Base-by-base conservation (phyloP, 2,113 vertebrate species). In the Actenoides hombroni region DNA sequence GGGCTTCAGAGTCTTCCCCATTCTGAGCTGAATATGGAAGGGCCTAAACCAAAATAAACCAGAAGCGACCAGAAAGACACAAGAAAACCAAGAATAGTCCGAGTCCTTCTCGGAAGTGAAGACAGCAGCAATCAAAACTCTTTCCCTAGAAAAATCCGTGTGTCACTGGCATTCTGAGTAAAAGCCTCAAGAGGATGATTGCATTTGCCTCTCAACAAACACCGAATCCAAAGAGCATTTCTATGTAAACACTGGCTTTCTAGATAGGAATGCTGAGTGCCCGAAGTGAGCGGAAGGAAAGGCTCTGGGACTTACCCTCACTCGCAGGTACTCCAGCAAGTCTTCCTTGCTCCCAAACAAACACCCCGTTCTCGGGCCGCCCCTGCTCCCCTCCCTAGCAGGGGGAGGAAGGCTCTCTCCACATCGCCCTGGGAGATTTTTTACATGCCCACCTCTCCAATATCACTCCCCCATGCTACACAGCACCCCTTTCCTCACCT, bases 341-440 rank as follows among this genome's bases (percentile, higher is more conserved):
- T 6, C 9, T 53, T 11, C 21, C 44, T 35, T 14, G 1, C 19
- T 48, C 44, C 29, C 5, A 24, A 21, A 81, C 71, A 39, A 84
- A 67, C 29, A 53, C 35, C 14, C 57, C 35, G 4, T n/a, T 65
- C 54, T 76, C 26, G 60, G n/a, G 9, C 44, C 13, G 11, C 12
- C 28, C 7, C 28, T 16, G 2, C 26, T 35, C 5, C 31, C 6
- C 6, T 37, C 19, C 17, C 49, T 77, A 14, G 61, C 48, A 40
- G 2, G 2, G 2, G 3, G 60, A 76, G 20, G 4, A 76, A 64
- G 26, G 2, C 12, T 2, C 0, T 1, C 4, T 67, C 56, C 26
- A 1, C 5, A 89, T 48, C 0, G 0, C 24, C 64, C 12, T 2
- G 28, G 3, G 0, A 42, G 7, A 53, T 8, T 59, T 77, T 77